Conservation (phyloP, 1,140 invertebrate genomes). For the Drosophila fuyamai region DNA sequence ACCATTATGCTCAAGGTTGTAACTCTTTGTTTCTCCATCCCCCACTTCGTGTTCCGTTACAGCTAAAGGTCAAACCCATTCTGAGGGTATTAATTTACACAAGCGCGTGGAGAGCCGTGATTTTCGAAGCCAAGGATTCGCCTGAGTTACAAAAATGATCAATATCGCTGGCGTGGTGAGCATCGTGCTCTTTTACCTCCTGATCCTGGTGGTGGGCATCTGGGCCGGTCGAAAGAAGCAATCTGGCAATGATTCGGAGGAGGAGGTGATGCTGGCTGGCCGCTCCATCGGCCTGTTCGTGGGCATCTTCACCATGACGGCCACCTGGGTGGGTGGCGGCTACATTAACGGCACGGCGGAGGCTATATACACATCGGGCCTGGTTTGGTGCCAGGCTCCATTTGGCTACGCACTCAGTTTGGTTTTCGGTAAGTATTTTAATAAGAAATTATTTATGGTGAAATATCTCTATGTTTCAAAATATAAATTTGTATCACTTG, state of each 20-base stretch:
- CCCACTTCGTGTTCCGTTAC: conserved; percentile 14
- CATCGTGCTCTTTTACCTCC: conserved; percentile 96
- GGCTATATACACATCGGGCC: conserved; percentile 94
- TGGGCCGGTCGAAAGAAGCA: conserved; percentile 97
- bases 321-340: conserved; percentile 99
- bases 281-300: conserved; percentile 98
- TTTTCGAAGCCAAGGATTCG: conserved; percentile 34
- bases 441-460: too few species aligned
- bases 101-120: conserved; percentile 7
- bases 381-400: conserved; percentile 98
- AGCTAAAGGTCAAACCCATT: conserved; percentile 58
- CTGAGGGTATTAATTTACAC: conserved; percentile 41
- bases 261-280: conserved; percentile 98
- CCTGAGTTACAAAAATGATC: conserved; percentile 88
- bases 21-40: conserved; percentile 3
- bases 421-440: conserved; percentile 90
- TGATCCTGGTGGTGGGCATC: conserved; percentile 96
- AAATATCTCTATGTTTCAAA: too few species aligned
- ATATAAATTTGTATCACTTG: too few species aligned
- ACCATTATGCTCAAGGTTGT: conserved; percentile 24
- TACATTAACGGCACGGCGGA: conserved; percentile 99
- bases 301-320: conserved; percentile 99
- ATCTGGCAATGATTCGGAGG: conserved; percentile 93
- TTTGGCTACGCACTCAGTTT: conserved; percentile 98
- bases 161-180: conserved; percentile 96